These are phyloP conservation scores for Norana najaformis DNA, from an alignment of 2,888 invertebrate genomes.

Conservation along the genomic window DNA sequence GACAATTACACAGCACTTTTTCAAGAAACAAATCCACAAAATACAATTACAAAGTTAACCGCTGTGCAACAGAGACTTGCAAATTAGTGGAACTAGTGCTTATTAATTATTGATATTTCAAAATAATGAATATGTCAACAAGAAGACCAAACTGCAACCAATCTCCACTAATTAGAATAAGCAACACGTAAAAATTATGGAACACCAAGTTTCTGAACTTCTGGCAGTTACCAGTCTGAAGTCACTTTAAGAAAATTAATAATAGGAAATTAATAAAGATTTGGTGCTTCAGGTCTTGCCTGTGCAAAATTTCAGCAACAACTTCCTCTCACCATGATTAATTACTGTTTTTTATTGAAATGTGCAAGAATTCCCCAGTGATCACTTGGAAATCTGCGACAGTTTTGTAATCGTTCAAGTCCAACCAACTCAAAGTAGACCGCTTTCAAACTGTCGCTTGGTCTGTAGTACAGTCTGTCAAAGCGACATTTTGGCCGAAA, in stretches of 20 bases:
- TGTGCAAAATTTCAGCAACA: not conserved
- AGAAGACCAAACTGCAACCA: not conserved
- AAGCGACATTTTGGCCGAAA: constrained; percentile 65
- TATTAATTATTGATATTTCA: not conserved
- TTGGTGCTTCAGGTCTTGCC: not conserved
- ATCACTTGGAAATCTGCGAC: constrained; percentile 67
- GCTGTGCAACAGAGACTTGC: not conserved
- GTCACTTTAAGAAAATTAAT: not conserved
- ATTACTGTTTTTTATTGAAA: constrained; percentile 46
- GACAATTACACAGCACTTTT: not conserved
- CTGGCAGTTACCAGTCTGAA: not conserved
- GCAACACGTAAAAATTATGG: not conserved
- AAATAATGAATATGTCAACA: not conserved
- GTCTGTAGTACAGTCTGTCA: constrained; percentile 66
- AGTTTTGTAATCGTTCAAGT: constrained; percentile 64
- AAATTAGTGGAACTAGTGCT: not conserved
- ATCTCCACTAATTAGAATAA: not conserved
- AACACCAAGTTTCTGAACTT: not conserved
- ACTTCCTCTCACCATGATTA: not conserved
- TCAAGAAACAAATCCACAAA: not conserved
- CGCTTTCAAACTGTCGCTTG: constrained; percentile 52
- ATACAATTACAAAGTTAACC: not conserved
- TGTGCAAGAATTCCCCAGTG: constrained; percentile 67
- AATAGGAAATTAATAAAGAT: no score
- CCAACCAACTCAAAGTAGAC: constrained; percentile 67